Evolutionary conservation across 64 coral and sea anemone species (phyloP).

Genomic region (Cladopsammia gracilis): DNA sequence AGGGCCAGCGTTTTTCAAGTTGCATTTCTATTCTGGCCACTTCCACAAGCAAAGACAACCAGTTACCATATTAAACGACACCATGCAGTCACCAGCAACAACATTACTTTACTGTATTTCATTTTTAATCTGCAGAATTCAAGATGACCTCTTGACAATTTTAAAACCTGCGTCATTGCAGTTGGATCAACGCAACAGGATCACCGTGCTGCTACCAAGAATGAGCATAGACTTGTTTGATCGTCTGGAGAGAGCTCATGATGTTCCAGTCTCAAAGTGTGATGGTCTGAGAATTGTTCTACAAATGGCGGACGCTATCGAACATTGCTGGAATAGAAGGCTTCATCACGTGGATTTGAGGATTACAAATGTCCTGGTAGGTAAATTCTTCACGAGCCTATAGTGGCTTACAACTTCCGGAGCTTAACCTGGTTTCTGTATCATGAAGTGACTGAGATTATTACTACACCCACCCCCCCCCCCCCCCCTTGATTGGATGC

Average conservation of each 20-base stretch:
- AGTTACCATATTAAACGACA: too few relatives aligned
- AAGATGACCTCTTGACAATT: conserved; percentile 7
- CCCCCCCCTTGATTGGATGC: too few relatives aligned
- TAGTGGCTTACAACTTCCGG: too few relatives aligned
- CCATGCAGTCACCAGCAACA: too few relatives aligned
- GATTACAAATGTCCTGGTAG: conserved; percentile 65
- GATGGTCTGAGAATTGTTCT: conserved; percentile 28
- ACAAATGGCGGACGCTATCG: conserved; percentile 44
- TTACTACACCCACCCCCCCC: too few relatives aligned
- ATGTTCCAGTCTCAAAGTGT: background rate
- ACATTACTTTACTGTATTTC: background rate
- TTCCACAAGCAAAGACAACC: too few relatives aligned
- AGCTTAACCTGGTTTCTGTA: too few relatives aligned
- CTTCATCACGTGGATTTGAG: conserved; percentile 55
- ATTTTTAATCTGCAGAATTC: conserved; percentile 3
- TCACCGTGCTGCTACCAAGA: conserved; percentile 59
- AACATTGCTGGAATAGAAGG: conserved; percentile 40
- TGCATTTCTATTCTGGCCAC: too few relatives aligned
- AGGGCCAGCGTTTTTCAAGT: too few relatives aligned
- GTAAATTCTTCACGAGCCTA: too few relatives aligned
- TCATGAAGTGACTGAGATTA: too few relatives aligned
- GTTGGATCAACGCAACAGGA: conserved; percentile 8
- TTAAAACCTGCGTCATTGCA: conserved; percentile 26
- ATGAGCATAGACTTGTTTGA: conserved; percentile 44
- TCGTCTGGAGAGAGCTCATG: background rate